phyloP scores from a whole-genome alignment of 1,140 invertebrate species.

The Antheraea pernyi region DNA sequence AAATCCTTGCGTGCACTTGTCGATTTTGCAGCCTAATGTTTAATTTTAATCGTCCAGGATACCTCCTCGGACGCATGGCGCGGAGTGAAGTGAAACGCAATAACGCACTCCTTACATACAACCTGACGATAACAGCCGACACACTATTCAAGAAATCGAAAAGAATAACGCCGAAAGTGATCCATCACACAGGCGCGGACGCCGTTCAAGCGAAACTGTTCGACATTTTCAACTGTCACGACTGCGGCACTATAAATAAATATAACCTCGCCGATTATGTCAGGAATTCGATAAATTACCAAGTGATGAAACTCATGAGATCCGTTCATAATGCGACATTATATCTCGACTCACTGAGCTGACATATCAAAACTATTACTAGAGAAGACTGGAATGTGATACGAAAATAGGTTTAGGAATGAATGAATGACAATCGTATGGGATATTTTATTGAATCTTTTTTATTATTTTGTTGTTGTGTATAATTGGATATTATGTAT shows the following conservation, averaged over 20 bases:
- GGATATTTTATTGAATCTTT: no score
- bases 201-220: conserved; percentile 47
- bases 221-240: conserved; percentile 54
- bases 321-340: conserved; percentile 55
- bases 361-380: conserved; percentile 32
- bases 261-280: conserved; percentile 55
- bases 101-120: conserved; percentile 50
- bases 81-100: conserved; percentile 43
- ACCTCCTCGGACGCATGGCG: conserved; percentile 60
- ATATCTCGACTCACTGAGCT: conserved; percentile 63
- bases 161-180: conserved; percentile 52
- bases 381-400: not conserved
- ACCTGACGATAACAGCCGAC: conserved; percentile 51
- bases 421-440: not conserved
- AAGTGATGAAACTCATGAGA: conserved; percentile 53
- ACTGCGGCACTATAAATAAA: conserved; percentile 47
- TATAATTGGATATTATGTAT: no score
- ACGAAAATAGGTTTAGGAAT: not conserved
- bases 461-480: no score
- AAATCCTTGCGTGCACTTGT: no score
- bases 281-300: conserved; percentile 44
- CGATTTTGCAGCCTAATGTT: not conserved
- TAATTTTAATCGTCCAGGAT: conserved; percentile 40
- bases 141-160: conserved; percentile 55
- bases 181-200: conserved; percentile 53